phyloP scores from a whole-genome alignment of 2,113 vertebrate genomes.

The Hippoglossus stenolepis region DNA sequence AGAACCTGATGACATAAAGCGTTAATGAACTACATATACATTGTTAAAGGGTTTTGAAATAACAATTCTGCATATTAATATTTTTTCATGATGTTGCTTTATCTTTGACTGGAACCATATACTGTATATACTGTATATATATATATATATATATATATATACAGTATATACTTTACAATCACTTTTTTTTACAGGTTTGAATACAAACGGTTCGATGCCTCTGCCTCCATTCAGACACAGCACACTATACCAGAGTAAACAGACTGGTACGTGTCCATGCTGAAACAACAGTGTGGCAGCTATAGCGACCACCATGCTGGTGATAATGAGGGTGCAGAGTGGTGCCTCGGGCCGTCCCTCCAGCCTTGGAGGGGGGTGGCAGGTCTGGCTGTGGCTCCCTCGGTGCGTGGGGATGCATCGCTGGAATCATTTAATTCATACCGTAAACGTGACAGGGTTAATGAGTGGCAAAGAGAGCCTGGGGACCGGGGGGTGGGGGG shows the following conservation, averaged over 20 bases:
- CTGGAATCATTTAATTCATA: slow-evolving; percentile 83
- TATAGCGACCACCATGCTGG: slow-evolving; percentile 56
- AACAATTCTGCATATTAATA: too few relatives aligned
- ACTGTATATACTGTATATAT: too few relatives aligned
- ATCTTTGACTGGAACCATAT: too few relatives aligned
- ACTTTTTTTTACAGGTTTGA: too few relatives aligned
- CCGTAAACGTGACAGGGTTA: slow-evolving; percentile 83
- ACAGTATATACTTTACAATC: too few relatives aligned
- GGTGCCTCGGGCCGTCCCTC: slow-evolving; percentile 64
- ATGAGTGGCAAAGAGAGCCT: slow-evolving; percentile 82
- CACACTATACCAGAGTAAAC: slow-evolving; percentile 8
- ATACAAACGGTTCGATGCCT: not conserved
- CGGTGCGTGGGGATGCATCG: slow-evolving; percentile 77
- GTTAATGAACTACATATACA: too few relatives aligned
- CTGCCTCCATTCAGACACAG: slow-evolving; percentile 16
- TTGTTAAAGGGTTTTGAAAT: too few relatives aligned
- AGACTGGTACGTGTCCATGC: slow-evolving; percentile 1
- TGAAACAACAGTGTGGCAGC: slow-evolving; percentile 58
- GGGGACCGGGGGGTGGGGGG: slow-evolving; percentile 60
- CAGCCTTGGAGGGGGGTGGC: slow-evolving; percentile 32
- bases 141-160: too few relatives aligned
- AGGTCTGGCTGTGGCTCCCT: slow-evolving; percentile 55
- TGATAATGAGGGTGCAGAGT: slow-evolving; percentile 67
- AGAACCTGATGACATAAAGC: too few relatives aligned
- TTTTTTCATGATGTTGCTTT: too few relatives aligned